Base-by-base conservation (phyloP, 1,140 invertebrate species). In the Platorchestia sp. region DNA sequence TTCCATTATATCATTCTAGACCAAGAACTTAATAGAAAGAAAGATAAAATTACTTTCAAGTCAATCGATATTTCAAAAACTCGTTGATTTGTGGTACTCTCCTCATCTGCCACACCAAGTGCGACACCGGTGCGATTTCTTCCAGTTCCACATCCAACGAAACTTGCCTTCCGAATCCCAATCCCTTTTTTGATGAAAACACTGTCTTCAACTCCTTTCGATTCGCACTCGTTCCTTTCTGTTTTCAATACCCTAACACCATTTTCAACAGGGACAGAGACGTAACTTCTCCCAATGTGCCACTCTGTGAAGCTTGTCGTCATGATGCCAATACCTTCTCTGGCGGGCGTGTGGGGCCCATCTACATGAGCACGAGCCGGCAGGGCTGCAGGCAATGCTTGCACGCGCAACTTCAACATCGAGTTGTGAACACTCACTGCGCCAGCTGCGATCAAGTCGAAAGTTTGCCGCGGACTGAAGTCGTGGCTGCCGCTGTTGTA, bases 361-460 rank as follows among this genome's bases (percentile, higher is more conserved):
- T 6, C 47, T 51, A 6, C 86, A 86, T 40, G 7, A 7, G 7
- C 86, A 7, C 7, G 36, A 86, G 6, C 86, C 7, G 7, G 41
- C 5, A n/a, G 86, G 36, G 86, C 36, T n/a, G 36, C 87, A 19
- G 87, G 87, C 87, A 44, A 0, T 22, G 87, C 43, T 89, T 89
- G 87, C 43, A 41, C 87, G 87, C 43, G 41, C 27, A 89, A 27
- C 43, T 89, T 89, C 10, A 89, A 27, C 36, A 89, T 16, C 5
- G 87, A 89, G 87, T 89, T 89, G 41, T 44, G 87, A 44, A 93
- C 36, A 44, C 91, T 93, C 22, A 44, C 40, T 1, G 91, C 91
- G 45, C 91, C 91, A 93, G 91, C 41, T 47, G 91, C 91, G 45
- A 93, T 93, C 91, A 93, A 45, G 36, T 93, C 91, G 91, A 93